Conservation (phyloP, 1,140 invertebrate species). For the Harlomillsia oculata region DNA sequence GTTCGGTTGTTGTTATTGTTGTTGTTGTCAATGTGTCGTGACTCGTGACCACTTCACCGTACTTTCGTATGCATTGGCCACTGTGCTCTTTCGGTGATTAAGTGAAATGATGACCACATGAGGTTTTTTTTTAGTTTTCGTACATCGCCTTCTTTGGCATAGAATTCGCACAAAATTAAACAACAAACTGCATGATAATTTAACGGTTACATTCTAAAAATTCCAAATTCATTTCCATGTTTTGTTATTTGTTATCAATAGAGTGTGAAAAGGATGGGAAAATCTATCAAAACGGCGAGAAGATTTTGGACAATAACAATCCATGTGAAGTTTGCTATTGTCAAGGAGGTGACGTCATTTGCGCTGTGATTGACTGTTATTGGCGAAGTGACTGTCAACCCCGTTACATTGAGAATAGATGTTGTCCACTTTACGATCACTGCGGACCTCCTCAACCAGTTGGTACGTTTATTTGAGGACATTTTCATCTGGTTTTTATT, state of each 20-base stretch:
- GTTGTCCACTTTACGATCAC: conserved; percentile 68
- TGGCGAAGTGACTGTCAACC: conserved; percentile 60
- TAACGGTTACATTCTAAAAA: no score
- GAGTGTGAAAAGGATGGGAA: conserved; percentile 65
- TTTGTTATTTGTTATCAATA: conserved; percentile 40
- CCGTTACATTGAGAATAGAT: conserved; percentile 46
- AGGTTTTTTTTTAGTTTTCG: background rate
- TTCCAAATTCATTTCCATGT: background rate
- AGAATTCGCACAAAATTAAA: background rate
- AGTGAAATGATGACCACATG: background rate
- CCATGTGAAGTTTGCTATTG: conserved; percentile 69
- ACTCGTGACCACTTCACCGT: no score
- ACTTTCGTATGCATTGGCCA: no score
- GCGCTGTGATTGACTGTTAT: conserved; percentile 62
- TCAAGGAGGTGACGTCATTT: conserved; percentile 63
- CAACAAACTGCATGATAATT: no score
- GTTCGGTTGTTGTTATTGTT: no score
- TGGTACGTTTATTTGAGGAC: background rate
- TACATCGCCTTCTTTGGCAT: background rate
- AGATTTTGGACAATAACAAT: conserved; percentile 54
- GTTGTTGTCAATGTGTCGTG: no score
- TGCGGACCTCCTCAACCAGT: conserved; percentile 47
- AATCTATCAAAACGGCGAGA: conserved; percentile 63
- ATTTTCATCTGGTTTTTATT: background rate
- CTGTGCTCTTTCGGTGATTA: no score